Evolutionary conservation across 2,797 vertebrate species (phyloP).

Genomic region (Gymnothorax reevesii): DNA sequence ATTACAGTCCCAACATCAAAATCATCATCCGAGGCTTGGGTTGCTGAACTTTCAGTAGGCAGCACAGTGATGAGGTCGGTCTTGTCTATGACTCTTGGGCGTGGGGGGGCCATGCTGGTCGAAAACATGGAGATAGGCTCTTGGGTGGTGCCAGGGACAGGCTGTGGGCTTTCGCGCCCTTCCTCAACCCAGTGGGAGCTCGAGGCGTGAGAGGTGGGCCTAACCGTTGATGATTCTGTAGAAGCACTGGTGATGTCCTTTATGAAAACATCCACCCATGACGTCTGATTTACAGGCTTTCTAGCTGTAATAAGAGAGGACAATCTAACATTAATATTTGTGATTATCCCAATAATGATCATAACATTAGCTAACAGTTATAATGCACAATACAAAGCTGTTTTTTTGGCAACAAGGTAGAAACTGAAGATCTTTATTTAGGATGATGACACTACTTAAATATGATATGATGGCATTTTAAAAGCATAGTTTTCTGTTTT

Average conservation of each 20-base stretch:
- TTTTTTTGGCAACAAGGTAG: background rate
- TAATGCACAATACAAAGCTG: background rate
- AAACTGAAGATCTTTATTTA: background rate
- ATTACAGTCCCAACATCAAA: conserved; percentile 53
- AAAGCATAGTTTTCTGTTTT: background rate
- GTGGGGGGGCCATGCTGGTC: conserved; percentile 71
- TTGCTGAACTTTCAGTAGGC: conserved; percentile 45
- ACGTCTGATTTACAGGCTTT: conserved; percentile 60
- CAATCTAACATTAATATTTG: conserved; percentile 10
- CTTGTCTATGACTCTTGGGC: conserved; percentile 43
- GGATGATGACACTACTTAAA: background rate
- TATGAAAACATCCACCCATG: conserved; percentile 67
- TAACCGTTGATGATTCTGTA: conserved; percentile 2
- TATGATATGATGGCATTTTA: background rate
- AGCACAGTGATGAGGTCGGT: conserved; percentile 55
- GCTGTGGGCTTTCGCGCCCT: conserved; percentile 20
- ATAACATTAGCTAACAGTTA: background rate
- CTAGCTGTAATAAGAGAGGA: conserved; percentile 57
- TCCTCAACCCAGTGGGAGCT: conserved; percentile 41
- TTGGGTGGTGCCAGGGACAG: conserved; percentile 40
- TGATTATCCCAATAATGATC: background rate
- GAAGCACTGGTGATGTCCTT: conserved; percentile 40
- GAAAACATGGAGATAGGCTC: conserved; percentile 74
- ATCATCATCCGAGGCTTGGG: conserved; percentile 39
- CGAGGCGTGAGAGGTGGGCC: conserved; percentile 38